Evolutionary conservation across 2,797 vertebrate species (phyloP), one percentile per base, ranked within the genome.

Genomic region (Crocodylus rhombifer): DNA sequence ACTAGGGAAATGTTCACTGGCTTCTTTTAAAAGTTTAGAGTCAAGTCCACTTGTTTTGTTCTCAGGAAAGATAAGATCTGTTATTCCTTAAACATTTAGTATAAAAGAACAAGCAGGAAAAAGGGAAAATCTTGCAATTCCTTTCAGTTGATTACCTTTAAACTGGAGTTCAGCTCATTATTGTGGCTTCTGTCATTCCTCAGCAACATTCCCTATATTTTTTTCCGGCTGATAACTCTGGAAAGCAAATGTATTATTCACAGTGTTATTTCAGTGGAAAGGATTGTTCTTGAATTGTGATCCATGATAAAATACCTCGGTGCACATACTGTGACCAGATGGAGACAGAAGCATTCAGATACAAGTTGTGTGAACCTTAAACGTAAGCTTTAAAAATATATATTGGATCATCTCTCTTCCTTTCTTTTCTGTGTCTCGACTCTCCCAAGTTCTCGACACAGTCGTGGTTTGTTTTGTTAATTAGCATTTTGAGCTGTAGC

Each of bases 181-280:
- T 14, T 76, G 4, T 89, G 74, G 51, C 26, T 58, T 93, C 30
- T 91, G n/a, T 82, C 23, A 71, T 91, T 69, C 13, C 77, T 88
- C 63, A 82, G 28, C 69, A 84, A 14, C 36, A 63, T 89, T 91
- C 62, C 56, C 94, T 51, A 57, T 62, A 20, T 87, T 69, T 80
- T 87, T 51, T 81, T 51, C 86, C 93, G 33, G 1, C 2, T 62
- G 10, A 2, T 84, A 85, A 77, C 14, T 91, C 61, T 94, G 74
- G 42, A 92, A 88, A 42, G 62, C 89, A 55, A 60, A 14, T 81
- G 28, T 86, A 61, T 84, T 92, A 88, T 36, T 94, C 75, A 42
- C 75, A 88, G 42, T 42, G 76, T 33, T 87, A 80, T 91, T 93
- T 87, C 74, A 89, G 0, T 88, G 56, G 80, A 89, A 86, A 76